These are phyloP conservation scores for Solen grandis DNA, from an alignment of 1,140 invertebrate species.

Conservation along the genomic window DNA sequence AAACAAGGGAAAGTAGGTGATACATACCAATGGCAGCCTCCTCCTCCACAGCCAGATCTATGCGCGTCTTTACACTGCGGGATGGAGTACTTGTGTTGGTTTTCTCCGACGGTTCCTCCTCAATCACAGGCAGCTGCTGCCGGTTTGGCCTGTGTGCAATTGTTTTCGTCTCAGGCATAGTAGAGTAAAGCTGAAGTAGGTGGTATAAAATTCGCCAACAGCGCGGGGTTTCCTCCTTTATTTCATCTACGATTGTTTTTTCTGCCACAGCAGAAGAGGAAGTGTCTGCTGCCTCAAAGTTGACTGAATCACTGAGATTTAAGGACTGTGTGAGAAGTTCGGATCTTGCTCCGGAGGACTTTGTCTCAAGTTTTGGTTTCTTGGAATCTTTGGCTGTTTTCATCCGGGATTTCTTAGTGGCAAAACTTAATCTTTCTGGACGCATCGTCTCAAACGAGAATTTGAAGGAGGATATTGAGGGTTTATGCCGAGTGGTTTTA, in stretches of 20 bases:
- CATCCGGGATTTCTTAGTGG: conserved; percentile 49
- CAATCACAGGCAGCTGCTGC: conserved; percentile 73
- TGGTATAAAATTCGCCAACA: conserved; percentile 98
- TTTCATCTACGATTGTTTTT: conserved; percentile 80
- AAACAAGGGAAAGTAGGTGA: too few relatives aligned
- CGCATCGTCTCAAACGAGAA: conserved; percentile 54
- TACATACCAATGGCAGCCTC: conserved; percentile 58
- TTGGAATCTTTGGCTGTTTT: conserved; percentile 61
- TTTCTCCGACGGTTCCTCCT: conserved; percentile 69
- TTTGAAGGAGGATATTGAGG: conserved; percentile 46
- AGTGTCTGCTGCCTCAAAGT: conserved; percentile 79
- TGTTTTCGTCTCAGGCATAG: conserved; percentile 96
- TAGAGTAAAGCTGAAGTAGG: conserved; percentile 94
- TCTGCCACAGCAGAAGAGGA: conserved; percentile 78
- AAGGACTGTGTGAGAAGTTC: conserved; percentile 72
- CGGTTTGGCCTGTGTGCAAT: conserved; percentile 84
- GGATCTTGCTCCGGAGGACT: conserved; percentile 37
- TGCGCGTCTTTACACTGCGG: conserved; percentile 52
- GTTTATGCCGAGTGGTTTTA: conserved; percentile 4
- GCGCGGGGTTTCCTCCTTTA: conserved; percentile 85
- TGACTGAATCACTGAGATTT: conserved; percentile 79
- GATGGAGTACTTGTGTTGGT: conserved; percentile 58
- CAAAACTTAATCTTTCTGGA: conserved; percentile 54
- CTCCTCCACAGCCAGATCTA: conserved; percentile 51
- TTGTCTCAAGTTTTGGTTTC: conserved; percentile 41